These are phyloP conservation scores for Phoeniculus purpureus DNA, from an alignment of 2,797 vertebrate genomes.

Conservation along the genomic window DNA sequence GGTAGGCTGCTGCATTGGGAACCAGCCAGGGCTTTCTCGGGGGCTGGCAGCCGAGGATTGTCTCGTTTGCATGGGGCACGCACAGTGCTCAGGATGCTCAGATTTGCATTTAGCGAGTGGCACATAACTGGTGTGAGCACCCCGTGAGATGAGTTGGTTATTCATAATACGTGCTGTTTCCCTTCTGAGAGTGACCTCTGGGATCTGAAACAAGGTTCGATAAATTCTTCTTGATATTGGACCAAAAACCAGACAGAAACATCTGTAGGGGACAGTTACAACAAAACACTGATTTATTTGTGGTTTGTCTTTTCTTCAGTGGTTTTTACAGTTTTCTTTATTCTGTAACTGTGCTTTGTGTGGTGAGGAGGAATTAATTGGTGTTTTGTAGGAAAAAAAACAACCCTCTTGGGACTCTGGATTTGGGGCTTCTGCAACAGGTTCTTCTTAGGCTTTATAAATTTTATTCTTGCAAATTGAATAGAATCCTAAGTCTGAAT, in stretches of 20 bases:
- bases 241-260: neutral
- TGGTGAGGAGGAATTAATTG: neutral
- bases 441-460: neutral
- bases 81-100: neutral
- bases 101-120: neutral
- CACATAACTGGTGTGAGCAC: neutral
- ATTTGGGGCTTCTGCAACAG: neutral
- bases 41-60: neutral
- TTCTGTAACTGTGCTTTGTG: neutral
- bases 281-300: neutral
- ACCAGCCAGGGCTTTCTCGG: neutral
- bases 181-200: neutral
- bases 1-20: neutral
- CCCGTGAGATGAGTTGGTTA: neutral
- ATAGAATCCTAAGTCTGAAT: neutral
- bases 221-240: neutral
- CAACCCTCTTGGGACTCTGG: neutral
- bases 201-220: neutral
- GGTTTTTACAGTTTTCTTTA: no score
- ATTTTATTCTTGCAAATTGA: neutral
- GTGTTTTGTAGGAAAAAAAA: neutral
- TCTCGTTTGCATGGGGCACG: neutral
- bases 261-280: neutral
- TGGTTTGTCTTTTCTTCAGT: neutral
- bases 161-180: neutral